Evolutionary conservation across 2,888 invertebrate species (phyloP).

Genomic region (Syritta pipiens): DNA sequence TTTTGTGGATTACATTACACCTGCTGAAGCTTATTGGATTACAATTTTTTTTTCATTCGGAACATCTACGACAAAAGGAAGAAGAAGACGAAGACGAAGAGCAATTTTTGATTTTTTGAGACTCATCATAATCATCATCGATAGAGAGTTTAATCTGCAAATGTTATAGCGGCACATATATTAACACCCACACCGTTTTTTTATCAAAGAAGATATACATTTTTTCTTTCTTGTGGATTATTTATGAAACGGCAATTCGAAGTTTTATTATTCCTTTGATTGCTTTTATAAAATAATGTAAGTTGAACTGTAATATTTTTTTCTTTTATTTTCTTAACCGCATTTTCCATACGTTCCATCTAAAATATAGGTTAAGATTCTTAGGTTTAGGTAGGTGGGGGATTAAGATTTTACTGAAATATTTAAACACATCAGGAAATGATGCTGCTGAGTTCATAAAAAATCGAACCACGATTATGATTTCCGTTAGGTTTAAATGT

Average conservation of each 20-base stretch:
- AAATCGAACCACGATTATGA: too few species aligned
- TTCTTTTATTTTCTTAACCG: background rate
- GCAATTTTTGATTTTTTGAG: background rate
- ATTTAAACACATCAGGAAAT: too few species aligned
- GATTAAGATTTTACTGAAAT: too few species aligned
- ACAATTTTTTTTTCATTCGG: slow-evolving; percentile 61
- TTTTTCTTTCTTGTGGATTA: slow-evolving; percentile 32
- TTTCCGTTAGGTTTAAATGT: too few species aligned
- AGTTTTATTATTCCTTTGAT: slow-evolving; percentile 71
- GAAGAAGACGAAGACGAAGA: background rate
- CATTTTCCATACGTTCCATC: background rate
- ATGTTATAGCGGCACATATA: slow-evolving; percentile 10
- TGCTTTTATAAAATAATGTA: slow-evolving; percentile 78
- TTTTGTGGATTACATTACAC: slow-evolving; percentile 63
- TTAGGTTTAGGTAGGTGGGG: too few species aligned
- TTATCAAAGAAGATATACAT: background rate
- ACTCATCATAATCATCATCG: slow-evolving; percentile 47
- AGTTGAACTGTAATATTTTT: slow-evolving; percentile 70
- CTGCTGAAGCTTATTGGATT: slow-evolving; percentile 64
- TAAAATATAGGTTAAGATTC: too few species aligned
- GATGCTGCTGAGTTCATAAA: too few species aligned
- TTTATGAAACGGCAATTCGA: slow-evolving; percentile 48
- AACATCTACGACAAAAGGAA: slow-evolving; percentile 6
- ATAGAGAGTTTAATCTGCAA: slow-evolving; percentile 11
- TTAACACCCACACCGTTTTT: too few species aligned